Percentiles rank a stretch among this genome's conserved stretches.
Evolutionary conservation across 2,888 invertebrate species (phyloP).

Genomic region (Xanthia togata): DNA sequence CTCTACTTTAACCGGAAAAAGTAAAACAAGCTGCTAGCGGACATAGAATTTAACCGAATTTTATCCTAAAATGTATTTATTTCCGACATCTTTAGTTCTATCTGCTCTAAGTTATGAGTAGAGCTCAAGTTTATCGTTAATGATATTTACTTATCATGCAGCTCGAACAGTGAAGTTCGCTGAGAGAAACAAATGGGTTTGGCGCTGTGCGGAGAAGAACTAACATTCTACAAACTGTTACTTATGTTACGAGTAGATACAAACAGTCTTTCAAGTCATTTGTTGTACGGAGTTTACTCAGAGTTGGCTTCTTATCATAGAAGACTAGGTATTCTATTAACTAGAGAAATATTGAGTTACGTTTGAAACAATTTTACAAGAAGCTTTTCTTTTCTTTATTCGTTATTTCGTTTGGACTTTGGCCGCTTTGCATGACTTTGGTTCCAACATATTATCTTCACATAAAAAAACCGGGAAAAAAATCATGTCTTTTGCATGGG

Average conservation of each 20-base stretch:
- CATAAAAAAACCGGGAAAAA: no score
- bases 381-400: no score
- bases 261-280: slow-evolving; percentile 11
- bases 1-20: slow-evolving; percentile 7
- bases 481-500: no score
- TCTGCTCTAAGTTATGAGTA: slow-evolving; percentile 11
- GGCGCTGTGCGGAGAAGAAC: slow-evolving; percentile 24
- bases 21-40: neutral
- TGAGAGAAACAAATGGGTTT: slow-evolving; percentile 31
- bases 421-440: no score
- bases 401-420: no score
- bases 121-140: slow-evolving; percentile 33
- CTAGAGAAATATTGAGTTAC: neutral
- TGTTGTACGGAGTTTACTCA: slow-evolving; percentile 10
- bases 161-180: slow-evolving; percentile 28
- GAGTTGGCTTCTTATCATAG: neutral
- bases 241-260: slow-evolving; percentile 5
- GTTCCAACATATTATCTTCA: no score
- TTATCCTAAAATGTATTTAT: neutral
- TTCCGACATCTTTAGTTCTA: slow-evolving; percentile 7
- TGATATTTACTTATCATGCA: slow-evolving; percentile 38
- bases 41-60: neutral
- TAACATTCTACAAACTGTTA: slow-evolving; percentile 41
- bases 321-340: neutral
- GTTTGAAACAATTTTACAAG: neutral